phyloP scores from a whole-genome alignment of 1,140 invertebrate genomes.

The Neodiprion virginianus region DNA sequence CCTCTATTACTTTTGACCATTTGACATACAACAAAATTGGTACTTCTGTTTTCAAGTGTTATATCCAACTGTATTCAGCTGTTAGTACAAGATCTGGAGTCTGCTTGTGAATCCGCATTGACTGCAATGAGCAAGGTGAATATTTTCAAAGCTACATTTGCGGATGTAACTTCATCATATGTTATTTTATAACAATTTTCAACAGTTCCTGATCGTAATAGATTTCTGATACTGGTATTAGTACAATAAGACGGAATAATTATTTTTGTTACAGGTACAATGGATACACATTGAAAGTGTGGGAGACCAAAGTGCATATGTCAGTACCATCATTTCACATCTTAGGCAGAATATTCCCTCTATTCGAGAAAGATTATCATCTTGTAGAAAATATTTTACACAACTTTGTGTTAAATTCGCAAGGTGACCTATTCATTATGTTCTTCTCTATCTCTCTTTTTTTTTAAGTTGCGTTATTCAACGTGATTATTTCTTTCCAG shows the following conservation, averaged over 20 bases:
- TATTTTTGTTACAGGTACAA: constrained; percentile 69
- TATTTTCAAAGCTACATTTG: constrained; percentile 13
- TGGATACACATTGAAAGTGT: constrained; percentile 94
- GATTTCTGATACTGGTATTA: constrained; percentile 19
- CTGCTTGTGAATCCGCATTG: constrained; percentile 91
- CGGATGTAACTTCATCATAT: neutral
- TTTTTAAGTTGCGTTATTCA: constrained; percentile 8
- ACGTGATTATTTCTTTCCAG: constrained; percentile 57
- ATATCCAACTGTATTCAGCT: constrained; percentile 92
- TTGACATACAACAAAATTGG: constrained; percentile 14
- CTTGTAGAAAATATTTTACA: constrained; percentile 97
- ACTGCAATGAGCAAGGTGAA: constrained; percentile 89
- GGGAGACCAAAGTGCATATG: constrained; percentile 96
- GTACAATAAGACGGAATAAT: constrained; percentile 3
- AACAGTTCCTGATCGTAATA: too few relatives aligned
- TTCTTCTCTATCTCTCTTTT: constrained; percentile 16
- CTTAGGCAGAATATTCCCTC: constrained; percentile 88
- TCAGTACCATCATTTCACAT: constrained; percentile 88
- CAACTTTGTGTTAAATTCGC: constrained; percentile 97
- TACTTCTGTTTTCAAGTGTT: constrained; percentile 65
- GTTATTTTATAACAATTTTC: too few relatives aligned
- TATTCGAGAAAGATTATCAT: constrained; percentile 90
- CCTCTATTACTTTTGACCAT: neutral
- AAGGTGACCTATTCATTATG: constrained; percentile 61
- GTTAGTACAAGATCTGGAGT: constrained; percentile 94